Percentiles rank a stretch among this genome's conserved stretches.
phyloP scores from a whole-genome alignment of 2,888 invertebrate genomes.

The Eurytoma adleriae region DNA sequence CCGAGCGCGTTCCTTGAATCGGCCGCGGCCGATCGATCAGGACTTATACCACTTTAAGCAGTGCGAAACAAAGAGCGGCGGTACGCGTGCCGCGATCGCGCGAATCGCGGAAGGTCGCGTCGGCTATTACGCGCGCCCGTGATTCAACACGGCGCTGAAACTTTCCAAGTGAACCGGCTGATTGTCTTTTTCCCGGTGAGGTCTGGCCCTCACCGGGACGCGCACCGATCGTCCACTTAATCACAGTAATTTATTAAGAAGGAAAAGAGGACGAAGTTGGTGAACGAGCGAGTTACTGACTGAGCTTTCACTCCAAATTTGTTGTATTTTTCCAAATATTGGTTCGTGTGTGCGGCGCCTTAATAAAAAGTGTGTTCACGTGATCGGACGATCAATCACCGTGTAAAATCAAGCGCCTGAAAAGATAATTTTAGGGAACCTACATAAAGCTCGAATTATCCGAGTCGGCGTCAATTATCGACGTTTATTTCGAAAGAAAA shows the following conservation, averaged over 20 bases:
- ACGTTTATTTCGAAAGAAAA: too few relatives aligned
- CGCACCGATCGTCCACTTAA: too few relatives aligned
- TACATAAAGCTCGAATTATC: too few relatives aligned
- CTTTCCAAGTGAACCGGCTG: slow-evolving; percentile 41
- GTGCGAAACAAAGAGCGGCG: slow-evolving; percentile 29
- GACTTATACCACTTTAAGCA: not conserved
- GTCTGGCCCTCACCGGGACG: not conserved
- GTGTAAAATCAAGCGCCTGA: too few relatives aligned
- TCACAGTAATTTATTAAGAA: too few relatives aligned
- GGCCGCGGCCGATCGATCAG: slow-evolving; percentile 6
- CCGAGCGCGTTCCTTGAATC: slow-evolving; percentile 4
- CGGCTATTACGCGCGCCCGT: slow-evolving; percentile 16
- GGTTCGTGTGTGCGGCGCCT: too few relatives aligned
- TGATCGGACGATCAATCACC: too few relatives aligned
- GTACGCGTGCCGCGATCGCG: not conserved
- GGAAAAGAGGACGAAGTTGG: not conserved
- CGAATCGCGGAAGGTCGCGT: slow-evolving; percentile 27
- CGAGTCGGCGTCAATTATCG: too few relatives aligned
- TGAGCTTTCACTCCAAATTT: too few relatives aligned
- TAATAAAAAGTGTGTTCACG: too few relatives aligned
- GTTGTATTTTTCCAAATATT: too few relatives aligned
- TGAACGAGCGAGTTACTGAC: not conserved
- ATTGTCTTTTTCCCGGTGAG: not conserved
- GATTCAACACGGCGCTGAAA: slow-evolving; percentile 29
- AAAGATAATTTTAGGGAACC: too few relatives aligned